Percentiles rank a stretch among this genome's conserved stretches.
phyloP scores from a whole-genome alignment of 2,888 invertebrate genomes.

The Callyntrura guangdongensis region DNA sequence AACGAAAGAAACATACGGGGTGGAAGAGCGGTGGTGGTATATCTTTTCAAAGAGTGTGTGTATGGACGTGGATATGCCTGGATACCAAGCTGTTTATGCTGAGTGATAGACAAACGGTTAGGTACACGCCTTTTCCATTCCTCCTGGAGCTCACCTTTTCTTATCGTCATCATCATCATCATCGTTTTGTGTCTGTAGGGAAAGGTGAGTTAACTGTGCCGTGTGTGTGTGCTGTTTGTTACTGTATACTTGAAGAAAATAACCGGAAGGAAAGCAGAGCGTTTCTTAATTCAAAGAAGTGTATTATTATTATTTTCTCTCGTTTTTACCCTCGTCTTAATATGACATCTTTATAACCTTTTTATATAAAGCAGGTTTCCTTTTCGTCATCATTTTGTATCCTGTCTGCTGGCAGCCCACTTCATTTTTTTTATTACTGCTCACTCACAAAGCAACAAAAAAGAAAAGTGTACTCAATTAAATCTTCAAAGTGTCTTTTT shows the following conservation, averaged over 20 bases:
- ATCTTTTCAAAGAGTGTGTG: neutral
- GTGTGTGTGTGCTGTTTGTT: constrained; percentile 11
- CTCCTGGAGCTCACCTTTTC: constrained; percentile 31
- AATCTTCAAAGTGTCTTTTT: constrained; percentile 62
- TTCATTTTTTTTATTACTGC: constrained; percentile 33
- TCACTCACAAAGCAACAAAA: neutral
- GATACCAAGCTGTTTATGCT: neutral
- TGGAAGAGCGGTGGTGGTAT: neutral
- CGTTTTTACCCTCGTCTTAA: neutral
- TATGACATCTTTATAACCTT: neutral
- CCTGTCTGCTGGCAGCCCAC: constrained; percentile 16
- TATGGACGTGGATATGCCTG: neutral
- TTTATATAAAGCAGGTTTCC: neutral
- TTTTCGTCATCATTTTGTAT: neutral
- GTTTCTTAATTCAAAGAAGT: constrained; percentile 38
- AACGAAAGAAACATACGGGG: neutral
- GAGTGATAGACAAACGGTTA: neutral
- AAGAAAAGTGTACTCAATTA: constrained; percentile 61
- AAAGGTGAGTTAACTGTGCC: constrained; percentile 8
- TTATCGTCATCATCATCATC: neutral
- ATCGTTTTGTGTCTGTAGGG: neutral
- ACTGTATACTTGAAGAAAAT: neutral
- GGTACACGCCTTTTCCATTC: constrained; percentile 16
- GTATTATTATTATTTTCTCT: neutral
- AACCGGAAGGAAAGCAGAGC: constrained; percentile 6